Conservation (phyloP, 2,888 invertebrate genomes). For the Tillus elongatus region DNA sequence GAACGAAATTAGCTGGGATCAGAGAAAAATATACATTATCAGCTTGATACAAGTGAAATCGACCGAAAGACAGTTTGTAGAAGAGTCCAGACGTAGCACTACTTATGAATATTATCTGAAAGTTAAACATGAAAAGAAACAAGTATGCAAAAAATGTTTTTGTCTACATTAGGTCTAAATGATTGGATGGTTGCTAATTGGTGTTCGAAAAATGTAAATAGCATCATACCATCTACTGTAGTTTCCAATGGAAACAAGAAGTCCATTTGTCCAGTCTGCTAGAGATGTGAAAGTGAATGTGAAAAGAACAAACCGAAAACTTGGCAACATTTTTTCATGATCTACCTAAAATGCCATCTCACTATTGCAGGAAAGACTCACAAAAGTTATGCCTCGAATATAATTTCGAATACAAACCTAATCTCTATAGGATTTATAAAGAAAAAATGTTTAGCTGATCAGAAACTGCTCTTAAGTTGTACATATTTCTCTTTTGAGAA, state of each 20-base stretch:
- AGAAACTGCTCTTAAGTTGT: constrained; percentile 9
- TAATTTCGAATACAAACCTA: constrained; percentile 12
- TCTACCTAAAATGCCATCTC: constrained; percentile 2
- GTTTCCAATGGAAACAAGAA: not conserved
- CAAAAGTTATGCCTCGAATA: constrained; percentile 8
- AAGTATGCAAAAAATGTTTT: constrained; percentile 1
- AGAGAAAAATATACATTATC: too few relatives aligned
- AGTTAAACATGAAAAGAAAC: constrained; percentile 1
- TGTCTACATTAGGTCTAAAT: not conserved
- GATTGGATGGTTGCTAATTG: constrained; percentile 2
- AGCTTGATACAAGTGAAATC: too few relatives aligned
- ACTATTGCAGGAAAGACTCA: constrained; percentile 6
- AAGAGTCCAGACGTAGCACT: not conserved
- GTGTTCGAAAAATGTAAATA: constrained; percentile 4
- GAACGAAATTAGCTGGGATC: too few relatives aligned
- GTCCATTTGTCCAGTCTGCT: not conserved
- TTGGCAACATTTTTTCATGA: not conserved
- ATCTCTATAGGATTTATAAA: constrained; percentile 12
- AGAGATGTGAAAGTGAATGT: constrained; percentile 1
- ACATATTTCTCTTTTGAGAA: constrained; percentile 14
- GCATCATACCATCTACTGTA: not conserved
- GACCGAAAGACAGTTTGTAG: not conserved
- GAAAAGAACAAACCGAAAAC: not conserved
- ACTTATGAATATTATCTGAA: constrained; percentile 3
- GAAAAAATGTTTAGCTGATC: constrained; percentile 9